These are phyloP conservation scores for Poeciliopsis presidionis DNA, from an alignment of 2,797 vertebrate genomes.

Conservation along the genomic window DNA sequence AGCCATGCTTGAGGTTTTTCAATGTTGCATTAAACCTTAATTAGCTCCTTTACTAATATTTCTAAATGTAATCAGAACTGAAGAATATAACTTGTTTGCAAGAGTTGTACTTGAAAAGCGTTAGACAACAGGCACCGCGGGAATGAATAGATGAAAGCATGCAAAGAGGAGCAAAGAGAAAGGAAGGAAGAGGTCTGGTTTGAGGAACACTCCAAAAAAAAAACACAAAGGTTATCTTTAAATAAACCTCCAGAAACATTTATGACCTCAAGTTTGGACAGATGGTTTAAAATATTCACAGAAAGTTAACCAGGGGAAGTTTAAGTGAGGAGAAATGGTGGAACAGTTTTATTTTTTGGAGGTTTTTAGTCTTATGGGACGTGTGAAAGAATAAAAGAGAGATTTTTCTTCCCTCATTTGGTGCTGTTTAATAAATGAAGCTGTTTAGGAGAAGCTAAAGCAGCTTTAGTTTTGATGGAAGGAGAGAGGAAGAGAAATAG, in stretches of 20 bases:
- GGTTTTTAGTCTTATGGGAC: background rate
- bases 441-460: slow-evolving; percentile 18
- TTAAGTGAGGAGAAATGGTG: slow-evolving; percentile 30
- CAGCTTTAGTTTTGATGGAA: slow-evolving; percentile 53
- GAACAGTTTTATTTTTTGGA: slow-evolving; percentile 30
- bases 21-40: background rate
- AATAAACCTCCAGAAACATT: slow-evolving; percentile 73
- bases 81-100: slow-evolving; percentile 11
- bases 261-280: slow-evolving; percentile 45
- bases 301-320: slow-evolving; percentile 5
- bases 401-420: slow-evolving; percentile 32
- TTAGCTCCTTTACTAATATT: slow-evolving; percentile 24
- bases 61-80: slow-evolving; percentile 8
- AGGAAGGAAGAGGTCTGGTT: slow-evolving; percentile 66
- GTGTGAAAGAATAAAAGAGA: slow-evolving; percentile 22
- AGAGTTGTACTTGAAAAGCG: slow-evolving; percentile 49
- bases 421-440: slow-evolving; percentile 23
- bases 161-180: slow-evolving; percentile 58
- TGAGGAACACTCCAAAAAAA: slow-evolving; percentile 19
- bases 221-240: slow-evolving; percentile 74
- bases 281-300: slow-evolving; percentile 20
- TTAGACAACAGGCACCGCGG: slow-evolving; percentile 43
- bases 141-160: slow-evolving; percentile 58
- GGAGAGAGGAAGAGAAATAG: slow-evolving; percentile 72
- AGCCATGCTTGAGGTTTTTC: background rate